These are phyloP conservation scores for Catocala sponsa DNA, from an alignment of 2,888 invertebrate genomes.

Conservation along the genomic window DNA sequence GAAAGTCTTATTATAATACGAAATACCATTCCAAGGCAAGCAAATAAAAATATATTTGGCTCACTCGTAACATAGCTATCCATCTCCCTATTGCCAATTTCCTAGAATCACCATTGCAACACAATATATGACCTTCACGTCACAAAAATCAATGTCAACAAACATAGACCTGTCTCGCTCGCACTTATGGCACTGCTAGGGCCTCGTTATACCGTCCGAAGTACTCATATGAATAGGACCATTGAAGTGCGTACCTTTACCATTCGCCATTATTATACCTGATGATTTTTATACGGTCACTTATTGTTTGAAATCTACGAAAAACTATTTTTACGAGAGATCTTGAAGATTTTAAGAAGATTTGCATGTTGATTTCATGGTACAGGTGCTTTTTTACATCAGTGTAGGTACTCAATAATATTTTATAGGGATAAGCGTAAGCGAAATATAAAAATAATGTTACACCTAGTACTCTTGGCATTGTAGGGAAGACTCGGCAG, in stretches of 20 bases:
- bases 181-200: conserved; percentile 16
- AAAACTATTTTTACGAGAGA: too few relatives aligned
- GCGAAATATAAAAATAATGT: too few relatives aligned
- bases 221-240: conserved; percentile 50
- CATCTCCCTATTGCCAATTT: background rate
- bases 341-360: too few relatives aligned
- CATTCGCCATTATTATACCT: conserved; percentile 33
- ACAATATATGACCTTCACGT: conserved; percentile 7
- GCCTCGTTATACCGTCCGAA: conserved; percentile 50
- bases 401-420: too few relatives aligned
- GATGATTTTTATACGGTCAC: conserved; percentile 27
- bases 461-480: too few relatives aligned
- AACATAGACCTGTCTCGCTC: conserved; percentile 25
- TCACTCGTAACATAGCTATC: background rate
- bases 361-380: too few relatives aligned
- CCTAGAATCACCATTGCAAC: conserved; percentile 2
- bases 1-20: too few relatives aligned
- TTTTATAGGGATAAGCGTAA: too few relatives aligned
- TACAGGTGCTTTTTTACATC: too few relatives aligned
- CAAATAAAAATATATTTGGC: background rate
- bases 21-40: too few relatives aligned
- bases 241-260: conserved; percentile 41
- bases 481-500: too few relatives aligned
- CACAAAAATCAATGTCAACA: conserved; percentile 11
- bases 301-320: background rate